Evolutionary conservation across 2,113 vertebrate species (phyloP), one percentile per base, ranked within the genome.

Genomic region (Pelvicachromis taeniatus): DNA sequence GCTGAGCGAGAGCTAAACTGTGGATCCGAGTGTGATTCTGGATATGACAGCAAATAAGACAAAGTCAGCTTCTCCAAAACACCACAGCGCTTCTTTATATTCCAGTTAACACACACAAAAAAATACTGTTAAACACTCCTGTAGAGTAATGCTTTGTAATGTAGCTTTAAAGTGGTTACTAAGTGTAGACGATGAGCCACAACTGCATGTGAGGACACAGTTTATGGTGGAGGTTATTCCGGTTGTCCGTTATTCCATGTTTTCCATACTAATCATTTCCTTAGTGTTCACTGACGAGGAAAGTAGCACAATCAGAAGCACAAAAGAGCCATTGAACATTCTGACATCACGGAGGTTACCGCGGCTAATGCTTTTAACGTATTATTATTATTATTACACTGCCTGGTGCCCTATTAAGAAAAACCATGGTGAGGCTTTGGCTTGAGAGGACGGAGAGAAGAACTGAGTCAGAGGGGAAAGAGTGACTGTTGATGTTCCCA

Each of bases 381-480:
- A 89, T 89, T 92, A 93, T 93, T 94, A 91, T 94, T 94, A 91
- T 94, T 93, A 92, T 92, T 92, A 85, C 87, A 42, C 84, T 85
- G 94, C 84, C 86, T 82, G 61, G 82, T 89, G 90, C 88, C 92
- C 86, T 91, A 87, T 93, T 89, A 92, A 92, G 86, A 84, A 91
- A 86, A 91, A 80, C 91, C 91, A 52, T 85, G 80, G 45, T 91
- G 90, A 93, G 92, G 92, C 83, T 94, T 94, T 95, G 93, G 95
- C 89, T 77, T 52, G 10, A 77, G 75, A 50, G 6, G 53, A 55
- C 7, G 77, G 13, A 85, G 88, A 94, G 95, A 94, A 93, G 84
- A 88, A 94, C 84, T 95, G 94, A 95, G 95, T 95, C 95, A 95
- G 92, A 95, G 91, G 77, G 95, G 95, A 95, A 95, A 94, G 92